phyloP scores from a whole-genome alignment of 2,797 vertebrate species.

The Sebastes vulpes region DNA sequence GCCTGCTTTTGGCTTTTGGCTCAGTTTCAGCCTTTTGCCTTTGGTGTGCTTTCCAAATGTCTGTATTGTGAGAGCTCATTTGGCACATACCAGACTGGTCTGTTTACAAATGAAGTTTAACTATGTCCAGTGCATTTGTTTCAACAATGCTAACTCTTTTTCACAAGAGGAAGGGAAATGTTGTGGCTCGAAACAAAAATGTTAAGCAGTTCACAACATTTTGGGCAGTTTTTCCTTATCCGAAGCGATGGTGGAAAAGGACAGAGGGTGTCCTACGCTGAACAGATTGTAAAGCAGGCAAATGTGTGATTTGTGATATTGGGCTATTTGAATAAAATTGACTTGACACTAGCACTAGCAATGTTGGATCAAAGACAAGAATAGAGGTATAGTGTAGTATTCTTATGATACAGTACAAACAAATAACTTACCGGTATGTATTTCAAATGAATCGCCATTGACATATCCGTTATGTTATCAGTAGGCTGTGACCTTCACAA shows the following conservation, averaged over 20 bases:
- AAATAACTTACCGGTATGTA: background rate
- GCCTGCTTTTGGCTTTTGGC: conserved; percentile 13
- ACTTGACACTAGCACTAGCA: background rate
- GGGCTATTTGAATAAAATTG: background rate
- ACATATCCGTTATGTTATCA: background rate
- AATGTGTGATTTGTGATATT: background rate
- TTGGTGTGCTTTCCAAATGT: background rate
- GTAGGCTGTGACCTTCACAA: background rate
- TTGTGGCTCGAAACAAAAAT: conserved; percentile 43
- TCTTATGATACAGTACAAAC: background rate
- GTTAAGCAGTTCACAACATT: conserved; percentile 37
- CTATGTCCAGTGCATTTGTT: conserved; percentile 43
- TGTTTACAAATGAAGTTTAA: conserved; percentile 46
- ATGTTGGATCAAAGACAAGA: background rate
- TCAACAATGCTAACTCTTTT: conserved; percentile 35
- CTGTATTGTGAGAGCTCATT: conserved; percentile 5
- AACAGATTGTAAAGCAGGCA: background rate
- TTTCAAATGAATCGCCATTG: background rate
- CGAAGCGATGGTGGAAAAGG: background rate
- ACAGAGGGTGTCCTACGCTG: background rate
- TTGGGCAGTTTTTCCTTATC: background rate
- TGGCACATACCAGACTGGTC: conserved; percentile 31
- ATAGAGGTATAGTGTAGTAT: background rate
- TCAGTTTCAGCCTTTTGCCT: background rate
- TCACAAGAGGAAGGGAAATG: conserved; percentile 61